These are phyloP conservation scores for Drosophila leonis DNA, from an alignment of 2,888 invertebrate species.

Conservation along the genomic window DNA sequence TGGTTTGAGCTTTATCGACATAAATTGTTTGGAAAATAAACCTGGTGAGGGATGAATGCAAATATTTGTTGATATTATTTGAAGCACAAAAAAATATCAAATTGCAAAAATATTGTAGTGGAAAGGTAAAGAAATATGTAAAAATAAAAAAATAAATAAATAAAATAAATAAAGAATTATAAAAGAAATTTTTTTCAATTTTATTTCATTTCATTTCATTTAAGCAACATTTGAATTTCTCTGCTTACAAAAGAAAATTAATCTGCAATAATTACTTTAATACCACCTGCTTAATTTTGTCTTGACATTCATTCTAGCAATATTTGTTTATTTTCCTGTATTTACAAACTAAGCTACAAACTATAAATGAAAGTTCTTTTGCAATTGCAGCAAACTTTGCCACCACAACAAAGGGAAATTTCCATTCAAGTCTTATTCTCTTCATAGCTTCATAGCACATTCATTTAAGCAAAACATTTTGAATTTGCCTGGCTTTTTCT, in stretches of 20 bases:
- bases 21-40: neutral
- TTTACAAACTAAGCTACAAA: neutral
- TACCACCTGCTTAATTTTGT: too few species aligned
- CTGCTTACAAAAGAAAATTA: too few species aligned
- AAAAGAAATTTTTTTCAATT: too few species aligned
- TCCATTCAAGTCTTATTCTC: neutral
- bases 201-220: too few species aligned
- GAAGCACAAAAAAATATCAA: neutral
- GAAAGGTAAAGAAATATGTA: neutral
- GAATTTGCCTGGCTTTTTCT: slow-evolving; percentile 1
- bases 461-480: neutral
- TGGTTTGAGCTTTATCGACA: neutral
- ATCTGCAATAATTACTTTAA: too few species aligned
- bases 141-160: neutral
- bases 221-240: too few species aligned
- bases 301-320: too few species aligned
- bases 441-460: neutral
- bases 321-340: neutral
- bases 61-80: slow-evolving; percentile 1
- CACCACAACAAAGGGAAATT: neutral
- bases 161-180: neutral
- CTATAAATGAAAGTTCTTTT: too few species aligned
- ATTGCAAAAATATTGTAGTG: neutral
- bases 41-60: neutral
- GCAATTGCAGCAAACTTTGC: neutral